Conservation (phyloP, 1,140 invertebrate genomes). For the Magallana gigas region DNA sequence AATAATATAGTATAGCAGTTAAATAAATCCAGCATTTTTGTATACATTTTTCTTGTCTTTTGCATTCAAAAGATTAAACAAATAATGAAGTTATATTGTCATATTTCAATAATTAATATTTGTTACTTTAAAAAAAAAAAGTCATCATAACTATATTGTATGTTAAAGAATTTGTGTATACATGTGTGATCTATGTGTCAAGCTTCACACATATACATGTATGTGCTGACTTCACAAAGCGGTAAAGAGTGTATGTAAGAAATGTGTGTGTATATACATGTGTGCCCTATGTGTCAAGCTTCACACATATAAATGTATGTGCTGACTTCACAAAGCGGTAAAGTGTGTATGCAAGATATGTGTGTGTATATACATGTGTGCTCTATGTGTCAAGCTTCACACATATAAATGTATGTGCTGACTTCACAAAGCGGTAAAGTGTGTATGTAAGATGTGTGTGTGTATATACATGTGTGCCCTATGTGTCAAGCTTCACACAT, state of each 20-base stretch:
- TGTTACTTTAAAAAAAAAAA: not conserved
- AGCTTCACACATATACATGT: not conserved
- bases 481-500: too few relatives aligned
- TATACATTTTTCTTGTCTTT: not conserved
- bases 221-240: constrained; percentile 37
- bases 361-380: too few relatives aligned
- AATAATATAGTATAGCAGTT: not conserved
- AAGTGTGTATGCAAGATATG: too few relatives aligned
- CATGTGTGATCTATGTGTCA: not conserved
- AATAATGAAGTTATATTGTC: not conserved
- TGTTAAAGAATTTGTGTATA: not conserved
- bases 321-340: not conserved
- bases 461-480: too few relatives aligned
- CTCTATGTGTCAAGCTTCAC: not conserved
- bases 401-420: not conserved
- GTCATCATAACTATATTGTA: not conserved
- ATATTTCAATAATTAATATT: not conserved
- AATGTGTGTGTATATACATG: not conserved
- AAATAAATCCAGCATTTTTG: not conserved
- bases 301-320: not conserved
- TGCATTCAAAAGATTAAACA: not conserved
- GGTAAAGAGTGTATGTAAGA: not conserved
- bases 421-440: not conserved
- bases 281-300: constrained; percentile 31
- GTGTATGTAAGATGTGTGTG: too few relatives aligned